Base-by-base conservation (phyloP, 2,113 vertebrate species). In the Hucho hucho region DNA sequence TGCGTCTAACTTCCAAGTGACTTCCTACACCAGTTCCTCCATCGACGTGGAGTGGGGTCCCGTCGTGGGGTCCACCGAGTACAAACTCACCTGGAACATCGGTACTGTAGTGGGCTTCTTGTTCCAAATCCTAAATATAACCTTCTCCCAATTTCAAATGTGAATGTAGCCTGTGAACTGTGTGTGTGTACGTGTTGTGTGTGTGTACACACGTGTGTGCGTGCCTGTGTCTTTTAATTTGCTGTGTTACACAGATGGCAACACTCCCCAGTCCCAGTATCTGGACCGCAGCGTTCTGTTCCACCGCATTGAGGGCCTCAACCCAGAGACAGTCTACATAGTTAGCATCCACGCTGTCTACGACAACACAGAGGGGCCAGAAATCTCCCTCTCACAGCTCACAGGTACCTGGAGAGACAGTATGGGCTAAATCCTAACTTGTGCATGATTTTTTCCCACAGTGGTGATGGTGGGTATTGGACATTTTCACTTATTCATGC, bases 1-100 rank as follows among this genome's bases (percentile, higher is more conserved):
- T 0, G 93, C 96, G 74, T 94, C 95, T 71, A 93, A 94, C 84
- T 96, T 97, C 86, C 95, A 90, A 84, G 95, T 96, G 73, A 86
- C 85, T 0, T 94, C 94, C 64, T 94, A 89, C 85, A 94, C 90
- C 64, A 94, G 91, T 72, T 87, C 89, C 18, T 93, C 94, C 65
- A 89, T 97, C 25, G 89, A 90, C 59, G 73, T 96, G 46, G 90
- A 87, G 1, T 97, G 96, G 96, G 95, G 92, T 53, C 81, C 94
- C 24, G 92, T 93, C 0, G 93, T 93, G 1, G 94, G 93, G n/a
- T 95, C 95, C 58, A 95, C 95, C 0, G 95, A 94, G 70, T 97
- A 96, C 87, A 95, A 94, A 82, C 83, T 97, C 28, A 89, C 92
- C 61, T 97, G 96, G 96, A 93, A 83, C 18, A 83, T 89, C 1